Evolutionary conservation across 2,113 vertebrate genomes (phyloP).

Genomic region (Ivindomyrus marchei): DNA sequence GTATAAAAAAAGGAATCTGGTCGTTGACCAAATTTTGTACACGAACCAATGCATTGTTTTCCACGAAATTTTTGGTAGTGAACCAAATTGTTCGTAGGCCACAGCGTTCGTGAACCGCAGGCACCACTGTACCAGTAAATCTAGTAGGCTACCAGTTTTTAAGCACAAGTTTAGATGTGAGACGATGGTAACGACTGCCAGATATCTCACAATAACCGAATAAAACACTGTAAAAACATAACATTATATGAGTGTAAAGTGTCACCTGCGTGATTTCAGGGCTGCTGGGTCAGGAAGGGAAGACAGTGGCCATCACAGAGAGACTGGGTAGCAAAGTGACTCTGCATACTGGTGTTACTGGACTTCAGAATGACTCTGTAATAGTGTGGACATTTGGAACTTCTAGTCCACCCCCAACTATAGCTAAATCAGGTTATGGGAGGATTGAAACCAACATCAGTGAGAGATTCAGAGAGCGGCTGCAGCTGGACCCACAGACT

Average conservation of each 20-base stretch:
- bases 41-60: too few relatives aligned
- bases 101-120: too few relatives aligned
- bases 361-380: not conserved
- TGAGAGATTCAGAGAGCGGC: conserved; percentile 10
- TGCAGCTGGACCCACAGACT: conserved; percentile 23
- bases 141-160: not conserved
- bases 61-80: not conserved
- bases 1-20: too few relatives aligned
- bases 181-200: not conserved
- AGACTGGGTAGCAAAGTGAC: not conserved
- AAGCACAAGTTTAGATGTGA: not conserved
- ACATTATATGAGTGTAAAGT: not conserved
- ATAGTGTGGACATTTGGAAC: not conserved
- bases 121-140: too few relatives aligned
- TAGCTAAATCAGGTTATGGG: not conserved
- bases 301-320: not conserved
- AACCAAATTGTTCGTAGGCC: too few relatives aligned
- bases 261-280: not conserved
- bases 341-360: not conserved
- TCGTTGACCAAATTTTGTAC: too few relatives aligned
- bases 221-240: too few relatives aligned
- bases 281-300: not conserved
- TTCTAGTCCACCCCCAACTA: not conserved
- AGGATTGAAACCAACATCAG: not conserved
- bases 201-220: not conserved